Evolutionary conservation across 2,113 vertebrate species (phyloP), one percentile per base, ranked within the genome.

Genomic region (Columbina picui): DNA sequence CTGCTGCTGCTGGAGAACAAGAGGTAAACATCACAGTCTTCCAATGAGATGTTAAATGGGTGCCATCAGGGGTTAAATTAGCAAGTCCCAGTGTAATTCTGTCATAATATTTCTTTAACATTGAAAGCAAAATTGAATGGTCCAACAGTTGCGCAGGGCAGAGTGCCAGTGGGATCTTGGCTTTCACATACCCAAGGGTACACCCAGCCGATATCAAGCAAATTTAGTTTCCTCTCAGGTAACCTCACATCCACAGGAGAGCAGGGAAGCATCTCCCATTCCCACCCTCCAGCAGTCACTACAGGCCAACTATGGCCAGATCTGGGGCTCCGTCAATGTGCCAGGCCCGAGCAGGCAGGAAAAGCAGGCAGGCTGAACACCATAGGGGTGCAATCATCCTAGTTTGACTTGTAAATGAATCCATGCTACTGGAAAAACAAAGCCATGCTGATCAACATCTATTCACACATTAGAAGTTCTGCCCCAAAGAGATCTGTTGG

Each of bases 211-310:
- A 12, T 23, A 27, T 41, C 79, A 21, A 47, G 43, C 5, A 0
- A 14, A 5, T 56, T 56, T 68, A 63, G 18, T 50, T 53, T 10
- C 11, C 45, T 61, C 57, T 36, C 22, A 55, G 11, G n/a, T 30
- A 71, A 73, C 50, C 21, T 89, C 47, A 47, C 20, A n/a, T 10
- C 41, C 49, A 3, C 0, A 1, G 43, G 27, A 61, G 26, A 38
- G 29, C 0, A 1, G 21, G 41, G 26, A 32, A 70, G 32, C 2
- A 0, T 18, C 41, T 79, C 82, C 30, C 59, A 34, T 79, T 81
- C n/a, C 38, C 1, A 3, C 38, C 13, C 22, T 80, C 25, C 56
- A 0, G 0, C 25, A 60, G 49, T 13, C 3, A 2, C 56, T 30
- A 9, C 50, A 45, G 38, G n/a, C 22, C 7, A 17, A 32, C 59